Base-by-base conservation (phyloP, 2,797 vertebrate genomes). In the Danio aesculapii region DNA sequence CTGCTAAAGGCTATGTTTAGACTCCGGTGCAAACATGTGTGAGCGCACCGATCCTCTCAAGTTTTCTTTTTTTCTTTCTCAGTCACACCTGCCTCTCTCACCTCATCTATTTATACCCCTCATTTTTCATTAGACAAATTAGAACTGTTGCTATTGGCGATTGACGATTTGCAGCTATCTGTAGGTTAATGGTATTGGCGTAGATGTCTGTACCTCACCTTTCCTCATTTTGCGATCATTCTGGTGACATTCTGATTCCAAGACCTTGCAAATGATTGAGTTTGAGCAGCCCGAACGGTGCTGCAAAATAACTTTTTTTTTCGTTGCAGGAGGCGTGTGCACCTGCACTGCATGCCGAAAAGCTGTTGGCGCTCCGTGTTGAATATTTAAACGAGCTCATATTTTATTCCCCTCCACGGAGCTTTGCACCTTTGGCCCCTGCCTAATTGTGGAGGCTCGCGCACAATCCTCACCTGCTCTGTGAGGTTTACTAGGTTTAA, bases 361-460 rank as follows among this genome's bases (percentile, higher is more conserved):
- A 73, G 67, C 11, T 43, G 77, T 52, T 75, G 80, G 77, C n/a
- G 16, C 47, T 72, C 57, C 17, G 70, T 62, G 67, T 81, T 88
- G 90, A 89, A 87, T 89, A 88, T 89, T 90, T 87, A 81, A 84
- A 86, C 62, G 7, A 67, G 63, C 72, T 84, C 77, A 85, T 85
- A 80, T 88, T 88, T 82, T 89, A 86, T 90, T 86, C 81, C 16
- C 73, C 66, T 77, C 82, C 63, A 43, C 70, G 58, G 64, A 86
- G 75, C 39, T 13, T 61, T 78, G 74, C 81, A 87, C 81, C 87
- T 89, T 86, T 88, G 69, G 81, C 86, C 88, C 57, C 8, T 59
- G 11, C 74, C 86, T 87, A 86, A 87, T 85, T 82, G 84, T 61
- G 21, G 79, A 83, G 79, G 74, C 81, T 83, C 79, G 81, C 11